Evolutionary conservation across 2,888 invertebrate species (phyloP), one percentile per base, ranked within the genome.

Genomic region (Muscina levida): DNA sequence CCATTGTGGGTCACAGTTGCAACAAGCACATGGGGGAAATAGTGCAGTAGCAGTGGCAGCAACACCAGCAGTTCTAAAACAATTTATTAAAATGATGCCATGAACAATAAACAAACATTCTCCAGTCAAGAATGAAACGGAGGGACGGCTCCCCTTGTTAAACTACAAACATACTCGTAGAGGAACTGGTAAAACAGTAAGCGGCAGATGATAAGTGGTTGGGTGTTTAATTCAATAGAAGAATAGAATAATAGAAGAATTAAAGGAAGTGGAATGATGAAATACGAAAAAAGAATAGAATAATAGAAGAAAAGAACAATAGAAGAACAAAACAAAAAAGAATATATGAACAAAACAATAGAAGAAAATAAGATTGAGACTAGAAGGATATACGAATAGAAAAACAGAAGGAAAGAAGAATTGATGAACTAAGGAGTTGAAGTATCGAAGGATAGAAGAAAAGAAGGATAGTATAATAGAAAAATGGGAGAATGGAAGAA

Each of bases 61-160:
- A 57, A 26, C 17, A 17, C 10, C 39, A 22, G 13, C 42, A 39
- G 53, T 22, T 31, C 71, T 48, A 71, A 74, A 79, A 75, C 74
- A 59, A 79, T 79, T 79, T 79, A 79, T 74, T 79, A 75, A 74
- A 74, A 79, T 44, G 66, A 44, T 79, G 74, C 74, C 67, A 75
- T 39, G 67, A 79, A 72, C 53, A 74, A 72, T 67, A 79, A 75
- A 72, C 53, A 67, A 68, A 77, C 17, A 67, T 8, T 31, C 31
- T 31, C 31, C 4, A 31, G 31, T 5, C 8, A 5, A 3, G 31
- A 51, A 51, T 51, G 19, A 22, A 51, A 19, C 51, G 51, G 22
- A 19, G 31, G 31, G 3, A 31, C 8, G 4, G 4, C 31, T 8
- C 3, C 31, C 31, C 31, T 5, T 31, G 3, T 31, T 3, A 31